Base-by-base conservation (phyloP, 2,113 vertebrate genomes). In the Phasianus colchicus region DNA sequence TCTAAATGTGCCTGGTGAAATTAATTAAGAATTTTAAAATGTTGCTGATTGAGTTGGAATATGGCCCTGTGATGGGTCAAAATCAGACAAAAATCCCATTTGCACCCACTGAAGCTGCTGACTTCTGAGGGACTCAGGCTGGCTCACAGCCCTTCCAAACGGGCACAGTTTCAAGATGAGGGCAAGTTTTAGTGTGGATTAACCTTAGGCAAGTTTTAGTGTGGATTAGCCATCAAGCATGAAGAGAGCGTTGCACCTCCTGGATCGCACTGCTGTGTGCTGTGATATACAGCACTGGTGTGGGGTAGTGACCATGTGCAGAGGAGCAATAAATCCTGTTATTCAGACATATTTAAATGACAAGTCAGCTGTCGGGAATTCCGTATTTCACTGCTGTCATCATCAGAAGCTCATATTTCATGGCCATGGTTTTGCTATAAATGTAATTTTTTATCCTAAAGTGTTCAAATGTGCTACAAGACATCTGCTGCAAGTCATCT, bases 311-410 rank as follows among this genome's bases (percentile, higher is more conserved):
- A 65, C 57, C 3, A 0, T 5, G 11, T 13, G n/a, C 2, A 27
- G 77, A 70, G 60, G 32, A 76, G 84, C 57, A 70, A 73, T 76
- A 84, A 92, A 84, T 90, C 70, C 52, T 52, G 45, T 55, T 80
- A 87, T 25, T 70, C 55, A 57, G 87, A 52, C 34, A 38, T 66
- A 86, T 89, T 88, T 70, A 80, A 88, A 66, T 50, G 27, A 58
- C 45, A 42, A 9, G 43, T 47, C 93, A 96, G 80, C 81, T 89
- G 73, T 86, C 73, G 80, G 86, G 52, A 93, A 81, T 88, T 71
- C 66, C 66, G 1, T 90, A 63, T 93, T 82, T 94, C 92, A 89
- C 54, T 16, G 24, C 16, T 54, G 73, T 48, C 70, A 54, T 79
- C 70, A 11, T 29, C 10, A 8, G 74, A 73, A 82, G 66, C 80